Evolutionary conservation across 2,797 vertebrate species (phyloP), one percentile per base, ranked within the genome.

Genomic region (Valencia hispanica): DNA sequence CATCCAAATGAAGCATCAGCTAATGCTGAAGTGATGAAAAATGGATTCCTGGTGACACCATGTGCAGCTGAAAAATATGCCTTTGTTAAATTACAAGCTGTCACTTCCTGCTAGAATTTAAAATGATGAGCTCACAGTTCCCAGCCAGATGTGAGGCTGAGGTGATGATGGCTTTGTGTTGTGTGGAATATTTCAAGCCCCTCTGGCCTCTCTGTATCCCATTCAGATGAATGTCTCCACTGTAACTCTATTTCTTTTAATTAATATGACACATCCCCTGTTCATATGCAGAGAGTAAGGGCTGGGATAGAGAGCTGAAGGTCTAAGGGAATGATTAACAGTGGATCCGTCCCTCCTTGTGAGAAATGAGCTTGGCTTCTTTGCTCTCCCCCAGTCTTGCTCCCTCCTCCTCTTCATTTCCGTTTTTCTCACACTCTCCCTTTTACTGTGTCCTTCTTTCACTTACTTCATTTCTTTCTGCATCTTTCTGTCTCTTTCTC

Each of bases 291-390:
- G 86, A 88, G 87, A 90, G 91, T 82, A 83, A 83, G 86, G 79
- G 82, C 86, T 91, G 86, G 84, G 89, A 87, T 81, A 61, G 83
- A 48, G 77, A 87, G 89, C 91, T 89, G 88, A 89, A 89, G 87
- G 96, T 96, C 96, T 94, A 94, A 96, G 95, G 93, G 91, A 89
- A 96, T 98, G 97, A 98, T 98, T 97, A 99, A 97, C 94, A 95
- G 91, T 70, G 82, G 81, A 89, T 89, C 89, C 78, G 80, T 91
- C 90, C 73, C 84, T 82, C 85, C 86, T 84, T 75, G 82, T 91
- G 89, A 92, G 86, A 91, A 92, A 93, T 89, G 87, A 91, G 86
- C 81, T 84, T 0, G 70, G 85, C 88, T 91, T 80, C 70, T 78
- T 84, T 83, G 78, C 79, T 88, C 84, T 88, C 70, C 81, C 22